Conservation (phyloP, 2,797 vertebrate species). For the Melanotaenia trifasciata region DNA sequence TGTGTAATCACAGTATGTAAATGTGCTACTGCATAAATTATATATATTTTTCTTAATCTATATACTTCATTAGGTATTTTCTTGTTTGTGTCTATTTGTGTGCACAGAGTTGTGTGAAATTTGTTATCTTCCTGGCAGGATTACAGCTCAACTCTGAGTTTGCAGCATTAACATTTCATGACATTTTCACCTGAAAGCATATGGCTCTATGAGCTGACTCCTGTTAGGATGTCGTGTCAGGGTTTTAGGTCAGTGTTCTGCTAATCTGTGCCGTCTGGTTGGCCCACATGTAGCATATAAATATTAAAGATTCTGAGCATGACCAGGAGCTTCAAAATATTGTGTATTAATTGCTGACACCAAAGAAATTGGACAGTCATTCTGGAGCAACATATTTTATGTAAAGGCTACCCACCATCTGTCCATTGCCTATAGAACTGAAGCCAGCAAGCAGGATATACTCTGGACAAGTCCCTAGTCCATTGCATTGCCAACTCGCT, state of each 20-base stretch:
- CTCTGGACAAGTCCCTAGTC: no score
- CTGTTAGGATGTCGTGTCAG: constrained; percentile 5
- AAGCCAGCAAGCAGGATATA: no score
- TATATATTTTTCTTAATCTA: not conserved
- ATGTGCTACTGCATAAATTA: constrained; percentile 1
- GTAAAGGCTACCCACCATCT: no score
- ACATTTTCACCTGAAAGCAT: constrained; percentile 52
- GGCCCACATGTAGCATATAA: not conserved
- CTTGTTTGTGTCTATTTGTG: not conserved
- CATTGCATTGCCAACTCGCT: no score
- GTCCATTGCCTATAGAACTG: no score
- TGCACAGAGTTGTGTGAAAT: not conserved
- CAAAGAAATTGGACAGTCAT: not conserved
- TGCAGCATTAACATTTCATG: constrained; percentile 55
- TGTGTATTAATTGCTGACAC: not conserved
- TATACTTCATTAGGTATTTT: not conserved
- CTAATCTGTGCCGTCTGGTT: constrained; percentile 43
- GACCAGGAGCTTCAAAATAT: not conserved
- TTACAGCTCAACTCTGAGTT: constrained; percentile 10
- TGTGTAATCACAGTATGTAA: not conserved
- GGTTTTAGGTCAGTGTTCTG: constrained; percentile 19
- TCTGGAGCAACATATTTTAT: not conserved
- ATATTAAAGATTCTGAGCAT: not conserved
- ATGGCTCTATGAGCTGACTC: constrained; percentile 39
- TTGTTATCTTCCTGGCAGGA: constrained; percentile 19